phyloP scores from a whole-genome alignment of 2,888 invertebrate species.

The Ennomos erosarius region DNA sequence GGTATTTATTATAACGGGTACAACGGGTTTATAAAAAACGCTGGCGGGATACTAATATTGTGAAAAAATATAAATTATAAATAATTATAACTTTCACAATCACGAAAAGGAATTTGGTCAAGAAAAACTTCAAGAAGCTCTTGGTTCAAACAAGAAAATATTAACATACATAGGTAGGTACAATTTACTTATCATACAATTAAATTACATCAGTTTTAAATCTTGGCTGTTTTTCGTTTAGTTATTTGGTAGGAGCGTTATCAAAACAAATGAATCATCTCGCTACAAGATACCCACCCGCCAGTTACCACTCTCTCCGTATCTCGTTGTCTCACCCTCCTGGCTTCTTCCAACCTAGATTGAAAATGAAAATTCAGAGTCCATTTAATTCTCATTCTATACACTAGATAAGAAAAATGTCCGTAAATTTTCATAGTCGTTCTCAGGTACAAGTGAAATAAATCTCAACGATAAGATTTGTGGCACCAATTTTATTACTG shows the following conservation, averaged over 20 bases:
- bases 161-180: no score
- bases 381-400: conserved; percentile 71
- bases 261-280: conserved; percentile 42
- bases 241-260: conserved; percentile 22
- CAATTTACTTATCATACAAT: no score
- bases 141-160: no score
- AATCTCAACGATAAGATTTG: conserved; percentile 44
- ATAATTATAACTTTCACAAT: not conserved
- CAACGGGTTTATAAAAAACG: no score
- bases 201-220: no score
- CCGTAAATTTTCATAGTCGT: conserved; percentile 70
- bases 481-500: conserved; percentile 26
- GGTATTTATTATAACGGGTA: conserved; percentile 60
- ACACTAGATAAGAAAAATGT: conserved; percentile 70
- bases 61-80: no score
- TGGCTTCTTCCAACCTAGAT: conserved; percentile 81
- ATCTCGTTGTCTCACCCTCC: conserved; percentile 71
- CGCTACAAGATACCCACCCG: conserved; percentile 77
- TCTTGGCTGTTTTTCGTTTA: conserved; percentile 4
- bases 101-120: no score
- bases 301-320: conserved; percentile 78
- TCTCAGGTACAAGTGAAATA: conserved; percentile 49
- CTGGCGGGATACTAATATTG: no score
- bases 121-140: no score
- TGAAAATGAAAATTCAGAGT: conserved; percentile 83